phyloP scores from a whole-genome alignment of 2,113 vertebrate genomes.

The Gopherus flavomarginatus region DNA sequence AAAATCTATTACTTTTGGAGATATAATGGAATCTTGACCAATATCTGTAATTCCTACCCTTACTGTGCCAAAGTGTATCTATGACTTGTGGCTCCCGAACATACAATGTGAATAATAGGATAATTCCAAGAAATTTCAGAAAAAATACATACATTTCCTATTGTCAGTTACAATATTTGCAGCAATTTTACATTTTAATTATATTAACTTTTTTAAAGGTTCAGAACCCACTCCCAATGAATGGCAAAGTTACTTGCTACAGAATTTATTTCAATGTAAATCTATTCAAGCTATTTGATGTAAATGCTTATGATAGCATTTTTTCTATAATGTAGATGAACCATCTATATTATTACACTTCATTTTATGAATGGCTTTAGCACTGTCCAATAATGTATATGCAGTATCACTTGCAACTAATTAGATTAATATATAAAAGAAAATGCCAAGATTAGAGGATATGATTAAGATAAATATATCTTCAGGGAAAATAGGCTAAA shows the following conservation, averaged over 20 bases:
- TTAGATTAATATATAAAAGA: neutral
- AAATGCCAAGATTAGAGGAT: neutral
- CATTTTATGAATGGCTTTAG: neutral
- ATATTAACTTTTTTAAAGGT: neutral
- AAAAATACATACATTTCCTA: neutral
- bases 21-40: neutral
- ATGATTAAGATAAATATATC: too few relatives aligned
- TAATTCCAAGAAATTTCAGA: neutral
- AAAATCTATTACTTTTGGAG: neutral
- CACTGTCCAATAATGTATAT: neutral
- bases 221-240: neutral
- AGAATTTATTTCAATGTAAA: fast-evolving
- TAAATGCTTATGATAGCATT: fast-evolving
- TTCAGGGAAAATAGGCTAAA: too few relatives aligned
- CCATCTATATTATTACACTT: neutral
- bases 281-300: fast-evolving
- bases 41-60: neutral
- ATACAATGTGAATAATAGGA: neutral
- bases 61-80: neutral
- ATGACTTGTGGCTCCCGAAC: neutral
- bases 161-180: neutral
- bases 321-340: neutral
- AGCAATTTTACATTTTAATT: neutral
- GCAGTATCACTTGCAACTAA: neutral
- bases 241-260: neutral